These are phyloP conservation scores for Eugnorisma glareosa DNA, from an alignment of 2,888 invertebrate genomes.

Conservation along the genomic window DNA sequence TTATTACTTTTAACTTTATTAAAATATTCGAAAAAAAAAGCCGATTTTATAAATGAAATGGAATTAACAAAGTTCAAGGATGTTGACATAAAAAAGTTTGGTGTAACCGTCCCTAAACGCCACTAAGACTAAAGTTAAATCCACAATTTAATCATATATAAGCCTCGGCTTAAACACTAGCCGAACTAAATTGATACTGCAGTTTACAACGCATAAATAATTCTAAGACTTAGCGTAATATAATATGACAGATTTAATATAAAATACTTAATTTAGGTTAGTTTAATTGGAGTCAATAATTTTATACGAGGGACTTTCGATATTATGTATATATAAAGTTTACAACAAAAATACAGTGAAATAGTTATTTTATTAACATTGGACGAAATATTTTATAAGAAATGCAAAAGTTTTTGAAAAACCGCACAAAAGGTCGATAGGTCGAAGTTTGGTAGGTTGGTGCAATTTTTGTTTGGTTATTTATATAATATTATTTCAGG, in stretches of 20 bases:
- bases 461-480: neutral
- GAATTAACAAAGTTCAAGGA: neutral
- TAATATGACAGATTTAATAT: conserved; percentile 38
- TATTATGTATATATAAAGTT: neutral
- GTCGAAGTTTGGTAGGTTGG: too few species aligned
- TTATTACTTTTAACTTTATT: too few species aligned
- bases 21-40: neutral
- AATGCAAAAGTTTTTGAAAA: neutral
- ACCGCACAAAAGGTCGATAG: too few species aligned
- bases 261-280: conserved; percentile 26
- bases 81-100: conserved; percentile 52
- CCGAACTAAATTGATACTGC: conserved; percentile 53
- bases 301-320: neutral
- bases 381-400: neutral
- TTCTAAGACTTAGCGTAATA: conserved; percentile 42
- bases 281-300: conserved; percentile 32
- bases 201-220: conserved; percentile 48
- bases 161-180: conserved; percentile 54
- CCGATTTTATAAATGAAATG: neutral
- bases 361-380: neutral
- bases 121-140: conserved; percentile 62
- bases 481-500: neutral
- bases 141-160: conserved; percentile 59
- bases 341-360: neutral
- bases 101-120: conserved; percentile 55